These are phyloP conservation scores for Podarcis cretensis DNA, from an alignment of 2,113 vertebrate genomes.

Conservation along the genomic window DNA sequence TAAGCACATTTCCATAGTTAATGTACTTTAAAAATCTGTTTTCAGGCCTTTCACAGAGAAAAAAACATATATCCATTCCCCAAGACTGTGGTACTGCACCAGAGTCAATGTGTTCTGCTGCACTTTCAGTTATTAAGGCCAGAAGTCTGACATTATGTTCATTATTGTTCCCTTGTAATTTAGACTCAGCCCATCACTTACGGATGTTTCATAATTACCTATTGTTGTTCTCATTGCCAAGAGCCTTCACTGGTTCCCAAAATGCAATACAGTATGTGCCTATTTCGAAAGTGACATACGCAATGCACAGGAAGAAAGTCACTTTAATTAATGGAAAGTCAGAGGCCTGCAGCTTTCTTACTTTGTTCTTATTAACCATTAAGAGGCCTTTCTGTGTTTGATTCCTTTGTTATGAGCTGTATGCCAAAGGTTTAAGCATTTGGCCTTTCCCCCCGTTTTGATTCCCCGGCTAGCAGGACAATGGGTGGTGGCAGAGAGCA, in stretches of 20 bases:
- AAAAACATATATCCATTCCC: background rate
- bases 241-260: background rate
- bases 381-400: background rate
- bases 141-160: constrained; percentile 7
- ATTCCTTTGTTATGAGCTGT: background rate
- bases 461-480: background rate
- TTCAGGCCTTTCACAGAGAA: background rate
- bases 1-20: background rate
- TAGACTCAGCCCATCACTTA: background rate
- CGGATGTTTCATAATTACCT: background rate
- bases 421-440: background rate
- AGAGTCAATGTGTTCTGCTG: background rate
- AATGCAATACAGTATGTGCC: background rate
- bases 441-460: background rate
- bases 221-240: background rate
- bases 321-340: constrained; percentile 46
- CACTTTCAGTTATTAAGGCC: background rate
- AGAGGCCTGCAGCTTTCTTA: background rate
- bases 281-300: constrained; percentile 15
- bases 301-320: constrained; percentile 12
- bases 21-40: background rate
- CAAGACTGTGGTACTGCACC: background rate
- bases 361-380: constrained; percentile 14
- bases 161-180: constrained; percentile 6
- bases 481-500: no score